Conservation (phyloP, 2,888 invertebrate species). For the Drosophila lutescens region DNA sequence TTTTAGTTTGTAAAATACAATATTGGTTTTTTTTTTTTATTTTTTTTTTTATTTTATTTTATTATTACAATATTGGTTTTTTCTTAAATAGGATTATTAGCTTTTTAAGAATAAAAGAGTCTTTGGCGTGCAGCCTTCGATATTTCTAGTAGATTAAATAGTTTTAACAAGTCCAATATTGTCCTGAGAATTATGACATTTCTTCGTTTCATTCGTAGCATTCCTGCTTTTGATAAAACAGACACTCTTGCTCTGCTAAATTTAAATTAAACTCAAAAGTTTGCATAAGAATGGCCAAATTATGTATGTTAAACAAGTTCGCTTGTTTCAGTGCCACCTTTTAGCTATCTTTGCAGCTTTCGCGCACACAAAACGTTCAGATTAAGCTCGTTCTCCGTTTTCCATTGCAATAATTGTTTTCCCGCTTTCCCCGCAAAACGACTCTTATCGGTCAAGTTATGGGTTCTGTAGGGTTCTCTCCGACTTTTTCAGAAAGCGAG, state of each 20-base stretch:
- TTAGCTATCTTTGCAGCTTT: constrained; percentile 7
- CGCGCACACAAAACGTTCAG: neutral
- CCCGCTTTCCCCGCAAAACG: constrained; percentile 20
- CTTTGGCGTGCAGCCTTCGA: too few relatives aligned
- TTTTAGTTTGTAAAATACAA: too few relatives aligned
- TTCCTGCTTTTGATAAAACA: too few relatives aligned
- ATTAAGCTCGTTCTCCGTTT: constrained; percentile 6
- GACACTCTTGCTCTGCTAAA: neutral
- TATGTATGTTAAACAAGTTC: neutral
- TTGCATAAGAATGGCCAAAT: neutral
- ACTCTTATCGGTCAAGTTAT: constrained; percentile 38
- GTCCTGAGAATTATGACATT: too few relatives aligned
- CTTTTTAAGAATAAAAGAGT: too few relatives aligned
- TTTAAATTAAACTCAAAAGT: neutral
- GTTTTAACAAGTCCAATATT: too few relatives aligned
- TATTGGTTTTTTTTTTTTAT: too few relatives aligned
- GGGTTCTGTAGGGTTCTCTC: constrained; percentile 7
- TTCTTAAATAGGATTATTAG: too few relatives aligned
- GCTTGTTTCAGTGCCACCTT: neutral
- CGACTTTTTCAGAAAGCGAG: neutral
- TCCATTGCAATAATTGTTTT: constrained; percentile 7
- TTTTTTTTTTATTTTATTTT: too few relatives aligned
- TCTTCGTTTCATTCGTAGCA: too few relatives aligned
- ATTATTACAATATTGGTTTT: too few relatives aligned
- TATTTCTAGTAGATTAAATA: too few relatives aligned